A percentile compares a stretch with the other conserved stretches of the same genome.
phyloP scores from a whole-genome alignment of 1,140 invertebrate genomes.

The Protaetia brevitarsis region DNA sequence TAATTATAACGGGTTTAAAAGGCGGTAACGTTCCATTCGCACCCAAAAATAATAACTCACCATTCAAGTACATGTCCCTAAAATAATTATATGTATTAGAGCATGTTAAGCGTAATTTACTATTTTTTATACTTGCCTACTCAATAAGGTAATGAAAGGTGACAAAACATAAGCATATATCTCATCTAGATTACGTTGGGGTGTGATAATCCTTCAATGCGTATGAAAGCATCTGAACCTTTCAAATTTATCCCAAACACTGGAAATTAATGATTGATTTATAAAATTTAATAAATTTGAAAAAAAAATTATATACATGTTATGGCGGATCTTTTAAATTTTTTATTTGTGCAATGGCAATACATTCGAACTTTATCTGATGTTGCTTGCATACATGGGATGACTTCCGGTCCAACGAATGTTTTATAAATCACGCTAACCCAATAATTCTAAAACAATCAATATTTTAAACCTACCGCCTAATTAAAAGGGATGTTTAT shows the following conservation, averaged over 20 bases:
- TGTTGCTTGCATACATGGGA: slow-evolving; percentile 50
- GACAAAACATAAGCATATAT: slow-evolving; percentile 1
- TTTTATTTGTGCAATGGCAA: slow-evolving; percentile 59
- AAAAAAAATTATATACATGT: slow-evolving; percentile 28
- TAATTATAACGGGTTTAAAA: background rate
- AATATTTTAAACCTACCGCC: too few relatives aligned
- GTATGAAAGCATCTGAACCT: slow-evolving; percentile 46
- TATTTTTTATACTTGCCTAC: background rate
- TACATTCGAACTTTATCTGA: slow-evolving; percentile 56
- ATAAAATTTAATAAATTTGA: background rate
- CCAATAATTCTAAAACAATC: slow-evolving; percentile 64
- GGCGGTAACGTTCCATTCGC: background rate
- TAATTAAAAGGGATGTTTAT: too few relatives aligned
- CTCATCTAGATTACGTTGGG: too few relatives aligned
- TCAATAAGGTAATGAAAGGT: background rate
- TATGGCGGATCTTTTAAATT: slow-evolving; percentile 45
- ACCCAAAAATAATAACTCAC: background rate
- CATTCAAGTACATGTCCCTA: slow-evolving; percentile 6
- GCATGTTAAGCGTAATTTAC: background rate
- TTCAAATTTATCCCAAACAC: slow-evolving; percentile 63
- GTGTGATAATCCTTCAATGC: slow-evolving; percentile 47
- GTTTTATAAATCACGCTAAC: slow-evolving; percentile 66
- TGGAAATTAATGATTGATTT: slow-evolving; percentile 28
- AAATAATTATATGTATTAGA: slow-evolving; percentile 19
- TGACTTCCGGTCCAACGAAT: slow-evolving; percentile 64